Evolutionary conservation across 1,140 invertebrate species (phyloP), one percentile per base, ranked within the genome.

Genomic region (Gonioctena quinquepunctata): DNA sequence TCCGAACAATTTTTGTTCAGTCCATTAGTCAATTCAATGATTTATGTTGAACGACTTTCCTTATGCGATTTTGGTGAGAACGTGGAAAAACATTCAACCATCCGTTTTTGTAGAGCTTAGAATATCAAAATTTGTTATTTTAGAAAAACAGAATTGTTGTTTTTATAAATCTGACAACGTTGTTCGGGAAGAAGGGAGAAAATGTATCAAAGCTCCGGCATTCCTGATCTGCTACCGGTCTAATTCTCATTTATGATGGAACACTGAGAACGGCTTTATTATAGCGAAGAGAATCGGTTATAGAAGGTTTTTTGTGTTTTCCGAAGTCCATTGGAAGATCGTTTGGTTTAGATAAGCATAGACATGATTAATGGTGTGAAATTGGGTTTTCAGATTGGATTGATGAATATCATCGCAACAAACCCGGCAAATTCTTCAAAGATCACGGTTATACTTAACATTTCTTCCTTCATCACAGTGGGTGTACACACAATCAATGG

Each of bases 251-350:
- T 54, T 54, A 11, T 54, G 18, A 54, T 54, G 22, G 18, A 54
- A 19, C 19, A 54, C 19, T 18, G 22, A 19, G 52, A 54, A 54
- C 52, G 52, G 22, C 52, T 54, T 54, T 18, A 54, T 54, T 54
- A 54, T 13, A 23, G 52, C 52, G 52, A 18, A 18, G 52, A 54
- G 52, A 54, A 54, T 54, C 18, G 52, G 18, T 54, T 23, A 54
- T 54, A 54, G 19, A 54, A 54, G n/a, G 52, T 54, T 54, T 54
- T 54, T 54, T 54, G 52, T 54, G 52, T 54, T 18, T 21, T 22
- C 19, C 5, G 18, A 54, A 42, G 33, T 42, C 16, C 2, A 11
- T 54, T 54, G 13, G 22, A 23, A 54, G 19, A 21, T 23, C 52
- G 22, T 54, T 54, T 23, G 52, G 8, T 54, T 54, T 18, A 23